Conservation (phyloP, 2,113 vertebrate species). For the Rhagologus leucostigma region DNA sequence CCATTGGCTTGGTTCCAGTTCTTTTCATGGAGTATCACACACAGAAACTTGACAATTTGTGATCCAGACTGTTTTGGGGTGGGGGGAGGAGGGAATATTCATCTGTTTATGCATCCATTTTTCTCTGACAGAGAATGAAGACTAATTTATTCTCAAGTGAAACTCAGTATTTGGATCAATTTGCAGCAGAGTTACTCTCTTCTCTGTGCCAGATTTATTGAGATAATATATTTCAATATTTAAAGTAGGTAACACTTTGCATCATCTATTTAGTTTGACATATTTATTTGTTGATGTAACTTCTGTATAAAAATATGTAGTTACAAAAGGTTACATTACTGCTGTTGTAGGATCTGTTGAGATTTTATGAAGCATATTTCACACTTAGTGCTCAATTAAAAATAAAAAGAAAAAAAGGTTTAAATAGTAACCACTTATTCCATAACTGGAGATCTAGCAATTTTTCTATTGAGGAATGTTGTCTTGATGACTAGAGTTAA, state of each 20-base stretch:
- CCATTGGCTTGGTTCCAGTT: background rate
- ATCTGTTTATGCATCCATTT: conserved; percentile 2
- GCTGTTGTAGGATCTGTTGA: background rate
- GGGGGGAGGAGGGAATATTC: background rate
- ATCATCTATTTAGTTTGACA: background rate
- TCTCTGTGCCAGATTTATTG: background rate
- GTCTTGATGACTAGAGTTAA: background rate
- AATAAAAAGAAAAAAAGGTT: background rate
- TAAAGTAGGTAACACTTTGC: background rate
- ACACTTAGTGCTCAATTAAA: background rate
- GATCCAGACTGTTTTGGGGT: background rate
- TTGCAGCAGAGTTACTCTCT: background rate
- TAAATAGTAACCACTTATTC: background rate
- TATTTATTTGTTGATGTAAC: conserved; percentile 13
- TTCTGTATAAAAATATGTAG: background rate
- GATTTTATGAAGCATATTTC: background rate
- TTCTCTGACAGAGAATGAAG: background rate
- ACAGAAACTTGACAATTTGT: background rate
- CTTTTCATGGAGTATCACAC: background rate
- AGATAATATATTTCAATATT: conserved; percentile 22
- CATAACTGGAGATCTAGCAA: background rate
- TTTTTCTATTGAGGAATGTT: background rate
- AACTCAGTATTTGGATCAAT: background rate
- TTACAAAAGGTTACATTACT: background rate
- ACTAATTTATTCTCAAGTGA: conserved; percentile 2